Base-by-base conservation (phyloP, 2,888 invertebrate species). In the Piscicola geometra region DNA sequence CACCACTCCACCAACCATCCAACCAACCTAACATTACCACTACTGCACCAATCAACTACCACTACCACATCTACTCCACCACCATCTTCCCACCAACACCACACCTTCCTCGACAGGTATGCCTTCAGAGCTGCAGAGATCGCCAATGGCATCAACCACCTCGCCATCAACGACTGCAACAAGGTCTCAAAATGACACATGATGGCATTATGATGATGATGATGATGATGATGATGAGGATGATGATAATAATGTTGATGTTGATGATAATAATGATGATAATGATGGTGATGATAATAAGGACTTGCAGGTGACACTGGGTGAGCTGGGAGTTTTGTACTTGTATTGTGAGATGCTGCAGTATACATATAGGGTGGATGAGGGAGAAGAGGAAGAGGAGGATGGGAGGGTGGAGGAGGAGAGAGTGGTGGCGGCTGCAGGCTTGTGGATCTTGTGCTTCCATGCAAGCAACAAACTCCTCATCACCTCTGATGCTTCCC, bases 391-490 rank as follows among this genome's bases (percentile, higher is more conserved):
- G 30, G 80, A 80, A 5, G n/a, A n/a, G n/a, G n/a, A n/a, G n/a
- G 79, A 80, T 28, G 83, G 83, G 76, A 80, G 81, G 52, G 79
- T 79, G 64, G 76, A 5, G 9, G 79, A 81, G 32, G 83, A 83
- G 77, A 80, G 81, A 50, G 79, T 79, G 64, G 76, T 82, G 35
- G 81, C 82, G 9, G 80, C 82, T 21, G 80, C 79, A 41, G 82
- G 83, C 15, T 73, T 84, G 1, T 84, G 84, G 84, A 82, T 82
- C 28, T 78, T 84, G 25, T 81, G 83, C 18, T 84, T 84, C 75
- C 81, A 81, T 77, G 78, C 80, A 30, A 80, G 81, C 67, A 83
- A 83, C 76, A 82, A 82, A 75, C 41, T 75, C 18, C 77, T 80
- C 28, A 81, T 84, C 72, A 79, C 78, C 56, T 78, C 81, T 25